Evolutionary conservation across 2,888 invertebrate species (phyloP).

Genomic region (Rhorus exstirpatorius): DNA sequence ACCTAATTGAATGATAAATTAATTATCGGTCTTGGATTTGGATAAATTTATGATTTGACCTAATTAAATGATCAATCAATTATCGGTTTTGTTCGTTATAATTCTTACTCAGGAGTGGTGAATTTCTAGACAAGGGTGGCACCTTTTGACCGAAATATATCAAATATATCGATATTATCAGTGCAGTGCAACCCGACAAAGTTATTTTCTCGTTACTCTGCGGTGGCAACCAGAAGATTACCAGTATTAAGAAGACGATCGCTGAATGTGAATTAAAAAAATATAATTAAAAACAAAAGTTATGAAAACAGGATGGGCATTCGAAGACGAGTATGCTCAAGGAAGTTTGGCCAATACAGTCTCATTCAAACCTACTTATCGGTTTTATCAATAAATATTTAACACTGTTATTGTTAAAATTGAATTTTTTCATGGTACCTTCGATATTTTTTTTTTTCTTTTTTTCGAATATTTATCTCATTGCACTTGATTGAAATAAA

Average conservation of each 20-base stretch:
- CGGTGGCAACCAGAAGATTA: conserved; percentile 90
- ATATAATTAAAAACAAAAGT: background rate
- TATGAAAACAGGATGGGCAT: too few species aligned
- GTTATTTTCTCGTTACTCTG: conserved; percentile 90
- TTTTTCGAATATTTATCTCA: too few species aligned
- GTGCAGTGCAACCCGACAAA: conserved; percentile 88
- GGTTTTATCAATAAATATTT: too few species aligned
- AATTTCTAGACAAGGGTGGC: conserved; percentile 87
- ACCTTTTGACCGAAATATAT: conserved; percentile 89
- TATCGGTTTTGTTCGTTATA: background rate
- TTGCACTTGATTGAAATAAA: background rate
- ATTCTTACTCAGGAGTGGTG: conserved; percentile 88
- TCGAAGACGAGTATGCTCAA: too few species aligned
- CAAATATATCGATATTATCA: conserved; percentile 89
- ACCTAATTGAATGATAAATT: too few species aligned
- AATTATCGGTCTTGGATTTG: too few species aligned
- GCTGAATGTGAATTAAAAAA: conserved; percentile 83
- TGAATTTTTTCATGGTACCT: background rate
- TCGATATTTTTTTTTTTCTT: too few species aligned
- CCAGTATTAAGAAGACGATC: conserved; percentile 88
- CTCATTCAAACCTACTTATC: too few species aligned
- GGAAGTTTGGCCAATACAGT: too few species aligned
- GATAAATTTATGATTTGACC: too few species aligned
- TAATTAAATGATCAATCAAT: too few species aligned
- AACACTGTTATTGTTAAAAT: background rate